Conservation (phyloP, 1,140 invertebrate genomes). For the Heliconius melpomene region DNA sequence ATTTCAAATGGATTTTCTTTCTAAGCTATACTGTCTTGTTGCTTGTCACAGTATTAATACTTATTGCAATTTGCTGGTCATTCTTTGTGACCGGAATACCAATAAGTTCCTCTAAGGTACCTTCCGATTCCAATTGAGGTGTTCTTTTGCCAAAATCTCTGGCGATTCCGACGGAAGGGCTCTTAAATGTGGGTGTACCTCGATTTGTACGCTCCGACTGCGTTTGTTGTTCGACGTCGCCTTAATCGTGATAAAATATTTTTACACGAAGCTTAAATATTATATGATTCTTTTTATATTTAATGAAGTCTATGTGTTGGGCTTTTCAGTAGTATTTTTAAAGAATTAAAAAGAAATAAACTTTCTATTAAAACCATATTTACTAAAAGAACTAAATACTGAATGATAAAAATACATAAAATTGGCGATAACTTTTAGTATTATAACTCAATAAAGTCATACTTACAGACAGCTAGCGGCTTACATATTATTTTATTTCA, state of each 20-base stretch:
- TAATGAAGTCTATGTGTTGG: too few species aligned
- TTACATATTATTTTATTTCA: not conserved
- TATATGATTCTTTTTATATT: not conserved
- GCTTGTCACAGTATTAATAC: slow-evolving; percentile 29
- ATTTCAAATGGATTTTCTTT: slow-evolving; percentile 52
- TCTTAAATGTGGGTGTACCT: slow-evolving; percentile 72
- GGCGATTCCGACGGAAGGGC: slow-evolving; percentile 68
- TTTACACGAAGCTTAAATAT: not conserved
- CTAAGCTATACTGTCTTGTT: slow-evolving; percentile 30
- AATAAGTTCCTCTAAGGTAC: slow-evolving; percentile 54
- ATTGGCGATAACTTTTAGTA: too few species aligned
- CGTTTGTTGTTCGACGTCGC: slow-evolving; percentile 65
- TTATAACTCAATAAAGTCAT: not conserved
- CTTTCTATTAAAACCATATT: too few species aligned
- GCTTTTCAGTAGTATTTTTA: too few species aligned
- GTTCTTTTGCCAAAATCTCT: slow-evolving; percentile 75
- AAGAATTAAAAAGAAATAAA: too few species aligned
- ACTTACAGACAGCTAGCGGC: not conserved
- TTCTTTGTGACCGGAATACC: slow-evolving; percentile 46
- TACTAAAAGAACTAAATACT: too few species aligned
- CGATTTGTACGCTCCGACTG: slow-evolving; percentile 57
- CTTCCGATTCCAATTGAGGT: slow-evolving; percentile 64
- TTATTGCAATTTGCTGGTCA: slow-evolving; percentile 39
- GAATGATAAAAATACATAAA: too few species aligned
- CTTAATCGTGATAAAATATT: slow-evolving; percentile 45